A percentile compares a stretch with the other conserved stretches of the same genome.
Conservation (phyloP, 2,888 invertebrate species). For the Drosophila infuscata region DNA sequence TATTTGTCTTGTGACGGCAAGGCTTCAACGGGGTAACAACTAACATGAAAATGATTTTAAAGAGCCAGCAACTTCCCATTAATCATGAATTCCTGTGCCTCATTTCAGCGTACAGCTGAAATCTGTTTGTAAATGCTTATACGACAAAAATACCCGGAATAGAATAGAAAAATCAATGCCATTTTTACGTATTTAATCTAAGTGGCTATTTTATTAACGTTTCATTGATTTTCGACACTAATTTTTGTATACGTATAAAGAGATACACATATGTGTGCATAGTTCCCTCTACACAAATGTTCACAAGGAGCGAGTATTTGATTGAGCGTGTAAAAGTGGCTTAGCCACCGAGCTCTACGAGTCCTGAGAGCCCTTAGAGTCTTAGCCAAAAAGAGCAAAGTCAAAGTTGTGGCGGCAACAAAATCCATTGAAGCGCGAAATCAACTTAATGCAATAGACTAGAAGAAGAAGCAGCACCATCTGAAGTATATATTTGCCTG, state of each 20-base stretch:
- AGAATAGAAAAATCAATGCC: slow-evolving; percentile 22
- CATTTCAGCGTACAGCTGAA: neutral
- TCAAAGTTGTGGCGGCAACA: slow-evolving; percentile 62
- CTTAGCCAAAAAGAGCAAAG: slow-evolving; percentile 41
- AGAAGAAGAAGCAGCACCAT: slow-evolving; percentile 43
- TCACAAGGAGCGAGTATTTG: slow-evolving; percentile 60
- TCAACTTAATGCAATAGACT: slow-evolving; percentile 78
- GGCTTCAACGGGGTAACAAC: slow-evolving; percentile 17
- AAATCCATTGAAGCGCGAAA: slow-evolving; percentile 73
- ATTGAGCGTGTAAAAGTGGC: slow-evolving; percentile 76
- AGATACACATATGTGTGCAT: slow-evolving; percentile 5
- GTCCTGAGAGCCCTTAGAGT: slow-evolving; percentile 25
- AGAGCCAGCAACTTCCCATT: slow-evolving; percentile 15
- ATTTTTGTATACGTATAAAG: slow-evolving; percentile 21
- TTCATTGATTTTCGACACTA: slow-evolving; percentile 58
- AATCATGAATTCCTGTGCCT: slow-evolving; percentile 32
- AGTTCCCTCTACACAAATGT: slow-evolving; percentile 31
- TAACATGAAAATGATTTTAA: slow-evolving; percentile 9
- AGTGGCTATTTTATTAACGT: slow-evolving; percentile 53
- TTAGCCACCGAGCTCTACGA: slow-evolving; percentile 40
- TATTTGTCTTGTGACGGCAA: neutral
- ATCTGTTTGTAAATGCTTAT: neutral
- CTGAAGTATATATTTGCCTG: slow-evolving; percentile 22
- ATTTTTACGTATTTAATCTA: slow-evolving; percentile 19
- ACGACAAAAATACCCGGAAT: slow-evolving; percentile 2